Evolutionary conservation across 2,113 vertebrate genomes (phyloP), one percentile per base, ranked within the genome.

Genomic region (Amphilophus citrinellus): DNA sequence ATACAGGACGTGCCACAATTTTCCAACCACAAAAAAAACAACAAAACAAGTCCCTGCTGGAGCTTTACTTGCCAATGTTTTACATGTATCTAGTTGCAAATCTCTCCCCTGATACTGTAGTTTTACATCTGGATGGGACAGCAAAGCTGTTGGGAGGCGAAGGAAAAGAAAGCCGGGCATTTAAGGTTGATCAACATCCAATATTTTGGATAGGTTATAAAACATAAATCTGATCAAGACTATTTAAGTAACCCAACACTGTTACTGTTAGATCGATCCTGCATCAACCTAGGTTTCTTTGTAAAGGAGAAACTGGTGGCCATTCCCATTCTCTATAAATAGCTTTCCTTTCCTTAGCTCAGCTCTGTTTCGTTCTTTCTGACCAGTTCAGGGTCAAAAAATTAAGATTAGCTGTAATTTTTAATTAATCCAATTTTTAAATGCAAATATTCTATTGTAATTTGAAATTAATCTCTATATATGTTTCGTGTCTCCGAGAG

Each of bases 21-120:
- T 32, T 32, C 3, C 44, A 71, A 53, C 66, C 24, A 71, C 66
- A 27, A 32, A 53, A 71, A 11, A 30, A 30, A 50, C 61, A 63
- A 37, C 44, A 71, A 71, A 71, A 71, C 44, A 71, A 71, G 66
- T 71, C 44, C 17, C 66, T 71, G 44, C 6, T 24, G 30, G 68
- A 5, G 47, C 15, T 17, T 17, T 50, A 30, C 27, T 35, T 9
- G 47, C 27, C 10, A 73, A n/a, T 73, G 47, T 56, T 73, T 73
- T 53, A 32, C 66, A 71, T 32, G 53, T 27, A 53, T 53, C 66
- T 73, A 53, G 66, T 73, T 32, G 24, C 15, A 53, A 53, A 73
- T 73, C 27, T 73, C 44, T 73, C 66, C 0, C 10, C 18, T 73
- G 7, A n/a, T 44, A 56, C 27, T n/a, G 68, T n/a, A 50, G 14